phyloP scores from a whole-genome alignment of 64 coral and sea anemone species.

The Actinia equina region DNA sequence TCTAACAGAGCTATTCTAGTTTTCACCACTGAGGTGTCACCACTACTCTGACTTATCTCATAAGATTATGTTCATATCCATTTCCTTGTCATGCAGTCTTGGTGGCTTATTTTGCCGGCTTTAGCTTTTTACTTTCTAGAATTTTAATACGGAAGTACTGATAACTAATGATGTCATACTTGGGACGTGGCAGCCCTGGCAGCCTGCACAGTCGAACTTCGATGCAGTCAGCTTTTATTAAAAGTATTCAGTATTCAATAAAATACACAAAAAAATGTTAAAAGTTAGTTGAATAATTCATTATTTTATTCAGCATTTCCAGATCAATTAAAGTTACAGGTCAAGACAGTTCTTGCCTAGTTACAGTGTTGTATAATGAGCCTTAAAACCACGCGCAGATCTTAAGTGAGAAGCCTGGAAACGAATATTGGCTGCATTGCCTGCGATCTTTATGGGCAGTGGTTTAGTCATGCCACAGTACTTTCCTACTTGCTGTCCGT shows the following conservation, averaged over 20 bases:
- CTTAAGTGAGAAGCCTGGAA: conserved; percentile 13
- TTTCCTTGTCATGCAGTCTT: too few relatives aligned
- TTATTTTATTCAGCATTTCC: background rate
- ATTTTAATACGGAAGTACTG: too few relatives aligned
- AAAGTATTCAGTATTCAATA: background rate
- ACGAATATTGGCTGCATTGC: conserved; percentile 11
- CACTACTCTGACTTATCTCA: too few relatives aligned
- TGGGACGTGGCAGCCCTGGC: too few relatives aligned
- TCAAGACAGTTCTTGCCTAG: background rate
- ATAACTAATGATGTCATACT: too few relatives aligned
- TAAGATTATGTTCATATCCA: too few relatives aligned
- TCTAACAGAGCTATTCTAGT: too few relatives aligned
- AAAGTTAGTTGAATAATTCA: background rate
- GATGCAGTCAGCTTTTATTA: background rate
- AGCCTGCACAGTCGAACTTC: too few relatives aligned
- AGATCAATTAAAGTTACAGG: background rate
- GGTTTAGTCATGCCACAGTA: conserved; percentile 8
- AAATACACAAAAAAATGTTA: background rate
- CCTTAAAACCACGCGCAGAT: conserved; percentile 1
- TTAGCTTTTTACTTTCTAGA: too few relatives aligned
- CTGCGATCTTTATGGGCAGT: background rate
- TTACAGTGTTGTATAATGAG: background rate
- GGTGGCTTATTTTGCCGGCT: too few relatives aligned
- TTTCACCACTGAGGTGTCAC: too few relatives aligned
- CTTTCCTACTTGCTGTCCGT: background rate